Evolutionary conservation across 2,113 vertebrate genomes (phyloP), one percentile per base, ranked within the genome.

Genomic region (Coreoperca whiteheadi): DNA sequence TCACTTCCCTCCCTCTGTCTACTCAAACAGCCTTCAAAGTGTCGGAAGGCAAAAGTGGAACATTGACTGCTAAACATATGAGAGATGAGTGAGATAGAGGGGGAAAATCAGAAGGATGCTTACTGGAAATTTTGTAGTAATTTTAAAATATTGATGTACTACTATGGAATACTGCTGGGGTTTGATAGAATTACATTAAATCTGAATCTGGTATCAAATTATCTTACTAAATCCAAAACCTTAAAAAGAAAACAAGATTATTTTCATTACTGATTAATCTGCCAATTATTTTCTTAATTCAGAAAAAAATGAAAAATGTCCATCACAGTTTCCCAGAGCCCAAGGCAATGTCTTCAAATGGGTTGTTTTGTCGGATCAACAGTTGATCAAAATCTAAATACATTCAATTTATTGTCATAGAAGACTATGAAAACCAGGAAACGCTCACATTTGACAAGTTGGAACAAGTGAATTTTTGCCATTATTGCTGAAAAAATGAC

Each of bases 1-100:
- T 66, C 74, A 72, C 53, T 46, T 48, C 57, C 73, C 81, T 53
- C 74, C 61, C 64, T 34, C 65, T 68, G 51, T 50, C 70, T 64
- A 39, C 69, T 77, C 60, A 57, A 84, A 48, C 84, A 75, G 67
- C 80, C 78, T 91, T 93, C 87, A 91, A 87, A 91, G 89, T 82
- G 56, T 83, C 39, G 12, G 57, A 78, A 21, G 50, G 80, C 64
- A 83, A 86, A 91, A 91, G 80, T 90, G 63, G 85, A 89, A n/a
- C 86, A 91, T 12, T 4, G 21, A 77, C 71, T 66, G 65, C 68
- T 73, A 28, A 90, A 83, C 67, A 72, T 34, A 56, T 71, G n/a
- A 81, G 21, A 75, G 71, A 30, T 23, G 23, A 39, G 43, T 25
- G 9, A 10, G 30, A 41, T 0, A 30, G n/a, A 10, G 41, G 21